These are phyloP conservation scores for Apus apus DNA, from an alignment of 2,113 vertebrate genomes.

Conservation along the genomic window DNA sequence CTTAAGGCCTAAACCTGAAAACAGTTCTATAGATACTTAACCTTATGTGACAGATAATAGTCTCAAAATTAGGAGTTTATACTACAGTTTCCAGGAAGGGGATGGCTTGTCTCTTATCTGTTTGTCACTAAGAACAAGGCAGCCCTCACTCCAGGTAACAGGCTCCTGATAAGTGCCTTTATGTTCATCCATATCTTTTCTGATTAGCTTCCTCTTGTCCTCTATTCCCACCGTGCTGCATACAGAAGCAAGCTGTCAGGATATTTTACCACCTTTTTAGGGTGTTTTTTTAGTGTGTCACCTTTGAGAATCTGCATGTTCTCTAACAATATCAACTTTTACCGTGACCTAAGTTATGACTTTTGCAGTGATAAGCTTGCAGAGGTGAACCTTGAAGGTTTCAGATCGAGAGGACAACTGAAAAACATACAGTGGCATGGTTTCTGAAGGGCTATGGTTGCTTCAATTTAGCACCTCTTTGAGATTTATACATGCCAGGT, in stretches of 20 bases:
- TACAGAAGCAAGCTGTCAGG: not conserved
- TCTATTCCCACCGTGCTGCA: not conserved
- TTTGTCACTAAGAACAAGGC: not conserved
- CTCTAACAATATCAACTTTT: not conserved
- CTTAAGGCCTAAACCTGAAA: not conserved
- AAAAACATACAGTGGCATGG: accelerated
- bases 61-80: too few relatives aligned
- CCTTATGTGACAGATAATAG: not conserved
- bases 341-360: accelerated
- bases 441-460: not conserved
- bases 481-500: accelerated
- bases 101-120: not conserved
- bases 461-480: not conserved
- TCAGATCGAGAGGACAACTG: not conserved
- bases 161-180: not conserved
- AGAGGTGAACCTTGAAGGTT: not conserved
- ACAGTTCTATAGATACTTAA: not conserved
- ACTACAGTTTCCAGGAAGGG: not conserved
- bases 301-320: not conserved
- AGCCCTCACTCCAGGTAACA: not conserved
- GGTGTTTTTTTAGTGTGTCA: not conserved
- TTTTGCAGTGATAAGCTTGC: not conserved
- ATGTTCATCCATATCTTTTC: not conserved
- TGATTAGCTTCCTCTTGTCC: not conserved
- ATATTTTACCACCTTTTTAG: not conserved